These are phyloP conservation scores for Petromus typicus DNA, from an alignment of 2,113 vertebrate genomes.

Conservation along the genomic window DNA sequence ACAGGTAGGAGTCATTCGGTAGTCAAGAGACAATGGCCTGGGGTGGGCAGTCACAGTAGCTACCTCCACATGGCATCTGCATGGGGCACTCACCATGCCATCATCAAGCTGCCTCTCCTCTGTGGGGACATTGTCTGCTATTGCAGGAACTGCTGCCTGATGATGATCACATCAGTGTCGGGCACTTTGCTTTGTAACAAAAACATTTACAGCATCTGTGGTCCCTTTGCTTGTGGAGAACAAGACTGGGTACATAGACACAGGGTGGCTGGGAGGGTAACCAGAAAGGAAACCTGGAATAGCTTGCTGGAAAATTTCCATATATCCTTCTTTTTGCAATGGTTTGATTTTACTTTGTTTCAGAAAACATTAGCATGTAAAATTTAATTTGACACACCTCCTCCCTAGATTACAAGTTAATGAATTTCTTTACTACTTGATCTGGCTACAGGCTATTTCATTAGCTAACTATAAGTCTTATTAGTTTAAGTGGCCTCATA, in stretches of 20 bases:
- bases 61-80: neutral
- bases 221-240: constrained; percentile 68
- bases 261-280: neutral
- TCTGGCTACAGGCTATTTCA: constrained; percentile 66
- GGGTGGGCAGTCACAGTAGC: neutral
- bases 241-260: neutral
- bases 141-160: neutral
- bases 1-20: neutral
- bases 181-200: constrained; percentile 36
- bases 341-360: constrained; percentile 58
- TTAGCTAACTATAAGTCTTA: constrained; percentile 69
- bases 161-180: constrained; percentile 54
- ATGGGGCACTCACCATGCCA: neutral
- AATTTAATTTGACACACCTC: neutral
- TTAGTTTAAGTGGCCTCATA: constrained; percentile 68
- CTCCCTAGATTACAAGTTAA: constrained; percentile 42
- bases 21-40: neutral
- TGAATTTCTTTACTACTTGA: constrained; percentile 67
- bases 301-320: neutral
- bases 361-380: constrained; percentile 42
- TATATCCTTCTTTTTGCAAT: neutral
- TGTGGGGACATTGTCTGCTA: constrained; percentile 75
- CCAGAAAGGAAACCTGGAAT: neutral
- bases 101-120: constrained; percentile 52
- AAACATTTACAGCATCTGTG: neutral